These are phyloP conservation scores for Agapostemon virescens DNA, from an alignment of 2,888 invertebrate species.

Conservation along the genomic window DNA sequence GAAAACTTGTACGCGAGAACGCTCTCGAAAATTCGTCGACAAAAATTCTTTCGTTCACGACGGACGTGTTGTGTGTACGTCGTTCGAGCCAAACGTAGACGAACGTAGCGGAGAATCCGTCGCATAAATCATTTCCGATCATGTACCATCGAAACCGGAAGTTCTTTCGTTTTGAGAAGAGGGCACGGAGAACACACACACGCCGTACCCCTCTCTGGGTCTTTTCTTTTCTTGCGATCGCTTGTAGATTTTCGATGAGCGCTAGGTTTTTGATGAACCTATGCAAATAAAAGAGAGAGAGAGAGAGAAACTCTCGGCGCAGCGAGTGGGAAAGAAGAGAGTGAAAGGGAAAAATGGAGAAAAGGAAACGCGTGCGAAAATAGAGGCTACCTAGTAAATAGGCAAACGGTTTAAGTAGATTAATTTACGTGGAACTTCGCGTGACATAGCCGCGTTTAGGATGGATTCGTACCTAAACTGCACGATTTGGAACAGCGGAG, in stretches of 20 bases:
- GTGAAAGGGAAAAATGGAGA: slow-evolving; percentile 21
- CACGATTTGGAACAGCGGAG: slow-evolving; percentile 3
- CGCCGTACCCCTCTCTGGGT: background rate
- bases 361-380: slow-evolving; percentile 55
- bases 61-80: too few relatives aligned
- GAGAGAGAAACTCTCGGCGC: background rate
- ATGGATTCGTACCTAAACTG: slow-evolving; percentile 38
- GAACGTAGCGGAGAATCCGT: too few relatives aligned
- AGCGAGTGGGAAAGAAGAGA: slow-evolving; percentile 6
- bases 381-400: slow-evolving; percentile 77
- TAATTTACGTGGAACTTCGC: slow-evolving; percentile 60
- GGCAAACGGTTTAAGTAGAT: slow-evolving; percentile 63
- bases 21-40: background rate
- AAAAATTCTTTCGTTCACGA: background rate
- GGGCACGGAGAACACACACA: background rate
- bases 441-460: slow-evolving; percentile 61
- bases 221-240: background rate
- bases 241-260: slow-evolving; percentile 1
- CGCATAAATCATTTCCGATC: background rate
- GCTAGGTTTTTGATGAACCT: slow-evolving; percentile 51
- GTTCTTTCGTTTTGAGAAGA: background rate
- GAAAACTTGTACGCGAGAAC: slow-evolving; percentile 3
- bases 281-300: background rate
- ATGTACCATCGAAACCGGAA: background rate
- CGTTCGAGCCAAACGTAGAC: too few relatives aligned